Conservation (phyloP, 2,888 invertebrate species). For the Celastrina argiolus region DNA sequence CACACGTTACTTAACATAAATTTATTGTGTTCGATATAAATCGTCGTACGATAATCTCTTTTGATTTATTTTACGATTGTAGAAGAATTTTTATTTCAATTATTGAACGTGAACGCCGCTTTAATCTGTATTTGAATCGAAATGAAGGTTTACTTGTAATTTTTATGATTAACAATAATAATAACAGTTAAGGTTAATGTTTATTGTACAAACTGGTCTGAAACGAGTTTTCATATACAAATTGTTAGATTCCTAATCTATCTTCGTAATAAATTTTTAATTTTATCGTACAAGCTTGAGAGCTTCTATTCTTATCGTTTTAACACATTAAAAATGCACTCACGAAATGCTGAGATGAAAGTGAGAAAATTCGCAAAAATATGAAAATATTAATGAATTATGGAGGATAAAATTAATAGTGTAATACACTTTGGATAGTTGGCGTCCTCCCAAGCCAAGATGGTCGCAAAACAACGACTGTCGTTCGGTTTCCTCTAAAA, state of each 20-base stretch:
- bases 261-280: background rate
- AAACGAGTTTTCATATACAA: background rate
- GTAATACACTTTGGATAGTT: conserved; percentile 55
- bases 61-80: conserved; percentile 38
- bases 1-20: conserved; percentile 36
- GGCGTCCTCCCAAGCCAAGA: conserved; percentile 63
- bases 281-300: background rate
- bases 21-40: conserved; percentile 44
- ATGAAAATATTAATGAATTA: conserved; percentile 21
- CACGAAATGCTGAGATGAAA: background rate
- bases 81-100: conserved; percentile 8
- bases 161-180: conserved; percentile 13
- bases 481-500: conserved; percentile 68
- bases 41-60: conserved; percentile 41
- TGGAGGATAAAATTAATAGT: conserved; percentile 39
- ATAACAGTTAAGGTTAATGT: conserved; percentile 8
- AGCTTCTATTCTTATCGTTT: conserved; percentile 6
- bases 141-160: background rate
- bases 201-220: background rate
- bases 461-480: conserved; percentile 65
- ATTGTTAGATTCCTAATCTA: background rate
- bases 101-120: background rate
- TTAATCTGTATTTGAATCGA: conserved; percentile 1
- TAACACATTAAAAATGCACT: background rate
- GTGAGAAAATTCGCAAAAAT: conserved; percentile 1